Conservation (phyloP, 2,113 vertebrate species). For the Cyprinodon variegatus region DNA sequence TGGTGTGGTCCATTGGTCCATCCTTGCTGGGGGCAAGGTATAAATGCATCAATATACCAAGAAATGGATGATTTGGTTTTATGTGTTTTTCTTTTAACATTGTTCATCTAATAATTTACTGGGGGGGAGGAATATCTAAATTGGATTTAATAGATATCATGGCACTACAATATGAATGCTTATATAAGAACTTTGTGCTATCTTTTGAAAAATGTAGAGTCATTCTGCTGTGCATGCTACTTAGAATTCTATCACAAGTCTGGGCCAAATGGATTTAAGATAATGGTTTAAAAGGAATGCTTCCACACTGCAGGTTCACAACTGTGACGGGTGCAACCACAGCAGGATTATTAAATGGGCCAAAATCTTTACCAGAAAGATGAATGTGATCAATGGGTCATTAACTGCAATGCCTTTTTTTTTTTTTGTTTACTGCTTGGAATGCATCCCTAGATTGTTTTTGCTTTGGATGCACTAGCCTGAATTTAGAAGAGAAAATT, state of each 20-base stretch:
- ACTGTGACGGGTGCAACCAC: not conserved
- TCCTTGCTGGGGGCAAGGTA: no score
- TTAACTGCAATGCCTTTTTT: slow-evolving; percentile 8
- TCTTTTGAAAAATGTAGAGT: not conserved
- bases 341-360: slow-evolving; percentile 6
- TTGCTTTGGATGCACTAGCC: not conserved
- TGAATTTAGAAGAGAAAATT: slow-evolving; percentile 1
- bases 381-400: slow-evolving; percentile 13
- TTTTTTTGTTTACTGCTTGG: slow-evolving; percentile 18
- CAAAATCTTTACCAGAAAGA: slow-evolving; percentile 15
- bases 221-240: not conserved
- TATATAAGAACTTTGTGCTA: not conserved
- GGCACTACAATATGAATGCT: not conserved
- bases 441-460: slow-evolving; percentile 10
- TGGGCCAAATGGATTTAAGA: slow-evolving; percentile 12
- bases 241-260: not conserved
- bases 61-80: no score
- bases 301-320: slow-evolving; percentile 6
- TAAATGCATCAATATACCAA: no score
- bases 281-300: slow-evolving; percentile 3
- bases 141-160: not conserved
- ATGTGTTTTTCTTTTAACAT: no score
- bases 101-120: no score
- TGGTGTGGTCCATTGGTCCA: no score
- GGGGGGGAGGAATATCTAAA: no score